Evolutionary conservation across 2,888 invertebrate species (phyloP).

Genomic region (Pseudococcus viburni): DNA sequence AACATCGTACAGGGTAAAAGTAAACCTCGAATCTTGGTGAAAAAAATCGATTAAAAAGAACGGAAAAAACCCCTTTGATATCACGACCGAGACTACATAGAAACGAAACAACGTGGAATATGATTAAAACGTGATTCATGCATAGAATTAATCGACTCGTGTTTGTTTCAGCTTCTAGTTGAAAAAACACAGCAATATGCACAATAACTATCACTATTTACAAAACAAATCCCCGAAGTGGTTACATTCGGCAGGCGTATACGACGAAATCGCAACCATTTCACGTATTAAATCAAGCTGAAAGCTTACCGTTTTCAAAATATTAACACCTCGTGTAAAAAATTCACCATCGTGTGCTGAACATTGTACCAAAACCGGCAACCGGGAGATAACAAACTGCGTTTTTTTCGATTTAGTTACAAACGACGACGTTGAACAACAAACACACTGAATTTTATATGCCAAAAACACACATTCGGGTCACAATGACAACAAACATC

Average conservation of each 20-base stretch:
- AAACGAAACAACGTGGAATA: background rate
- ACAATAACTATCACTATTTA: background rate
- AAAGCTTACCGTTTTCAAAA: slow-evolving; percentile 50
- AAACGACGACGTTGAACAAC: slow-evolving; percentile 17
- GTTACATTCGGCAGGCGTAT: background rate
- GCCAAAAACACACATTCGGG: slow-evolving; percentile 44
- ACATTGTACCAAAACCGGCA: slow-evolving; percentile 53
- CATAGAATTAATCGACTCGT: background rate
- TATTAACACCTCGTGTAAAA: background rate
- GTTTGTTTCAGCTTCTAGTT: background rate
- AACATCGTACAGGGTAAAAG: background rate
- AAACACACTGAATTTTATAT: slow-evolving; percentile 23
- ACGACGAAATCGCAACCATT: background rate
- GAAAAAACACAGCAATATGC: background rate
- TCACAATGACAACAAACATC: slow-evolving; percentile 37
- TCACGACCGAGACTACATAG: background rate
- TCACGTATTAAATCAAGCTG: slow-evolving; percentile 3
- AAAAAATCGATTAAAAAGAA: background rate
- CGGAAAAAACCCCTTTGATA: background rate
- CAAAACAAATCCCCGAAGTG: slow-evolving; percentile 1
- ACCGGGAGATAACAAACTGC: slow-evolving; percentile 59
- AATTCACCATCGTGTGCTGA: slow-evolving; percentile 26
- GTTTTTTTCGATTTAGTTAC: slow-evolving; percentile 14
- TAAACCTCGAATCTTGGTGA: background rate
- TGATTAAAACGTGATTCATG: slow-evolving; percentile 20